Percentiles rank a stretch among this genome's conserved stretches.
phyloP scores from a whole-genome alignment of 2,113 vertebrate species.

The Eptatretus burgeri region DNA sequence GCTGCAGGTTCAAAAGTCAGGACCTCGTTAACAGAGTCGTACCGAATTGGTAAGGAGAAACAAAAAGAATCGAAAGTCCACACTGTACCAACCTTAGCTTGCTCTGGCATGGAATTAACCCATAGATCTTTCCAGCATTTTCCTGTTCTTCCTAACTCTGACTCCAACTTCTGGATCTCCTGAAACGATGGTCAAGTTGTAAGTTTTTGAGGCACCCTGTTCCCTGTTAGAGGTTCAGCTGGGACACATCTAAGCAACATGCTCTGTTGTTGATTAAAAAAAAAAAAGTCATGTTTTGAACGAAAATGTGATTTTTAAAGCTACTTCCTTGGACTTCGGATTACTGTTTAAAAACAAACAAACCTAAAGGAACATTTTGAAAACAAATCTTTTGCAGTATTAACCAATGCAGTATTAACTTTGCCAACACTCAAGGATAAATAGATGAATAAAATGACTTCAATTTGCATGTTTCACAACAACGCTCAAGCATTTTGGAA shows the following conservation, averaged over 20 bases:
- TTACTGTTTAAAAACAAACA: slow-evolving; percentile 10
- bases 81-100: too few relatives aligned
- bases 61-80: too few relatives aligned
- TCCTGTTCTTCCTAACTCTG: slow-evolving; percentile 38
- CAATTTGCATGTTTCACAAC: too few relatives aligned
- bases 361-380: slow-evolving; percentile 13
- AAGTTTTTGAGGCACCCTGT: slow-evolving; percentile 11
- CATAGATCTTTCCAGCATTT: slow-evolving; percentile 66
- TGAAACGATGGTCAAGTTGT: slow-evolving; percentile 17
- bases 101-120: slow-evolving; percentile 15
- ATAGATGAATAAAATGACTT: too few relatives aligned
- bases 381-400: slow-evolving; percentile 14
- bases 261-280: too few relatives aligned
- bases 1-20: too few relatives aligned
- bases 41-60: too few relatives aligned
- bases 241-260: too few relatives aligned
- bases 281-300: slow-evolving; percentile 11
- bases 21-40: too few relatives aligned
- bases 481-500: too few relatives aligned
- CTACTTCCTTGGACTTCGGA: slow-evolving; percentile 11
- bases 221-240: not conserved
- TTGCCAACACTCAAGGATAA: too few relatives aligned
- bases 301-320: slow-evolving; percentile 12
- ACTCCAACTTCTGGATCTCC: slow-evolving; percentile 71
- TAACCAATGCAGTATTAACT: slow-evolving; percentile 6